A percentile compares a stretch with the other conserved stretches of the same genome.
Conservation (phyloP, 2,797 vertebrate genomes). For the Lates japonicus region DNA sequence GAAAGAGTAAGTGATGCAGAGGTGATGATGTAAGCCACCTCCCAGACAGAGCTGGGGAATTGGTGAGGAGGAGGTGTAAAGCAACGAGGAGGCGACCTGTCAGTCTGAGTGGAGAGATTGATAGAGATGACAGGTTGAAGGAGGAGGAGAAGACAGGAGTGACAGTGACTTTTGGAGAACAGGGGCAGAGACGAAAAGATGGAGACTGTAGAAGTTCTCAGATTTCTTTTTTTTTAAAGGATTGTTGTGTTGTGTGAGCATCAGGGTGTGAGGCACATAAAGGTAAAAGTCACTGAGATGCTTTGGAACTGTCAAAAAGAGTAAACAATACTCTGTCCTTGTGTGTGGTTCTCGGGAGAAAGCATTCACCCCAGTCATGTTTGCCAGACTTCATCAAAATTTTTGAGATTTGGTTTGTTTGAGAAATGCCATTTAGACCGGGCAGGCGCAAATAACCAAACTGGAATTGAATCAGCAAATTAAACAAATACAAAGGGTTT, state of each 20-base stretch:
- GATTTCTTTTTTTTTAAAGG: not conserved
- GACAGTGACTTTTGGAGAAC: conserved; percentile 38
- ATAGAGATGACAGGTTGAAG: conserved; percentile 41
- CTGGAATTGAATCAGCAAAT: not conserved
- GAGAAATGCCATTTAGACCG: not conserved
- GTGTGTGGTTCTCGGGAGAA: not conserved
- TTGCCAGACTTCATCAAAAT: not conserved
- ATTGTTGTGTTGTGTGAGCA: conserved; percentile 7
- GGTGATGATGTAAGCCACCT: conserved; percentile 32
- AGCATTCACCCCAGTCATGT: not conserved
- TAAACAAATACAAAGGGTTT: not conserved
- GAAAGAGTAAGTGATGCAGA: conserved; percentile 20
- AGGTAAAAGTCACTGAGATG: not conserved
- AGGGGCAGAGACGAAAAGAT: conserved; percentile 7
- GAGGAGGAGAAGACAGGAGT: conserved; percentile 5
- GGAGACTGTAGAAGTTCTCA: not conserved
- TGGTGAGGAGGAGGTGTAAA: conserved; percentile 31
- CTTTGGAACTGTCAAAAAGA: not conserved
- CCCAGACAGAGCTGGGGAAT: conserved; percentile 18
- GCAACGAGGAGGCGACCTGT: conserved; percentile 44
- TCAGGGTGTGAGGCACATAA: not conserved
- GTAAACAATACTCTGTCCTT: not conserved
- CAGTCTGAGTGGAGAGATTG: conserved; percentile 35
- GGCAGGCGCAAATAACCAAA: not conserved
- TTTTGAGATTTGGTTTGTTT: not conserved